Evolutionary conservation across 2,888 invertebrate species (phyloP).

Genomic region (Tinea pellionella): DNA sequence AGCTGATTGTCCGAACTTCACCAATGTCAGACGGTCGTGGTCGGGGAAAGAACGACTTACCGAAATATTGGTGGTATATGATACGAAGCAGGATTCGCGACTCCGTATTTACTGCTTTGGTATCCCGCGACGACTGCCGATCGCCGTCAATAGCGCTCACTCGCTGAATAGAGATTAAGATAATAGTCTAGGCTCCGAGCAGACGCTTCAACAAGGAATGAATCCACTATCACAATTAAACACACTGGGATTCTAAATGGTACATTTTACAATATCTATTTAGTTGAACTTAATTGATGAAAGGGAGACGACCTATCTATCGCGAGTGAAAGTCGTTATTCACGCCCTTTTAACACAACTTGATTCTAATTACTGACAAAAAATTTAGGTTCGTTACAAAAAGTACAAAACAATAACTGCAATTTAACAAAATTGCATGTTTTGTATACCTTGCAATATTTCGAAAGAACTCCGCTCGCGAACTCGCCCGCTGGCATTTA

Average conservation of each 20-base stretch:
- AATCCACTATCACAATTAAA: slow-evolving; percentile 28
- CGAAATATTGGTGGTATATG: slow-evolving; percentile 65
- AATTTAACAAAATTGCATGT: background rate
- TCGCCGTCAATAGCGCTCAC: slow-evolving; percentile 41
- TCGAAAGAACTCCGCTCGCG: background rate
- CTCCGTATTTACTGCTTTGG: slow-evolving; percentile 68
- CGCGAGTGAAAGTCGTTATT: slow-evolving; percentile 4
- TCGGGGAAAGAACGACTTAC: slow-evolving; percentile 38
- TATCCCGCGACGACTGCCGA: slow-evolving; percentile 57
- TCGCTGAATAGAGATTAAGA: slow-evolving; percentile 51
- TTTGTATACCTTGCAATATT: background rate
- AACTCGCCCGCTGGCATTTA: background rate
- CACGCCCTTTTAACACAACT: slow-evolving; percentile 7
- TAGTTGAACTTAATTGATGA: slow-evolving; percentile 2
- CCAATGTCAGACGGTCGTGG: slow-evolving; percentile 50
- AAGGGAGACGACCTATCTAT: slow-evolving; percentile 1
- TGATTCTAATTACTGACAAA: background rate
- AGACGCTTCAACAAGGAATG: slow-evolving; percentile 43
- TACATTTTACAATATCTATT: background rate
- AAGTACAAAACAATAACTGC: background rate
- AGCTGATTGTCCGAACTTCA: slow-evolving; percentile 50
- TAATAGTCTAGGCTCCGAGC: slow-evolving; percentile 36
- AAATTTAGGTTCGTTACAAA: background rate
- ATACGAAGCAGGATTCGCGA: slow-evolving; percentile 60
- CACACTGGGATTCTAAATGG: background rate